Percentiles rank a stretch among this genome's conserved stretches.
These are phyloP conservation scores for Ptychobarbus kaznakovi DNA, from an alignment of 2,797 vertebrate species.

Conservation along the genomic window DNA sequence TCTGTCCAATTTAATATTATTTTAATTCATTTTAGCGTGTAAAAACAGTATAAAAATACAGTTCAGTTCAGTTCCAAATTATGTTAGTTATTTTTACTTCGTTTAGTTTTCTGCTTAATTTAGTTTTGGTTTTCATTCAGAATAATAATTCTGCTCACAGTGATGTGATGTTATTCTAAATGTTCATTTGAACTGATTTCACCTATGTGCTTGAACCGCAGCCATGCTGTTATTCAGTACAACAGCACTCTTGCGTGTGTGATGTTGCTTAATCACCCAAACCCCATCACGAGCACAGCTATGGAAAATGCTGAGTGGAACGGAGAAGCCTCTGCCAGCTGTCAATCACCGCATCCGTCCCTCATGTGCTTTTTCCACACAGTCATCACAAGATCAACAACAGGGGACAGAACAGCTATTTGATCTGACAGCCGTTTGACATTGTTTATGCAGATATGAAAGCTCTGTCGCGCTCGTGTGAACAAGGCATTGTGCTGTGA, in stretches of 20 bases:
- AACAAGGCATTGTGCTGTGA: slow-evolving; percentile 35
- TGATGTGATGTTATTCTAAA: not conserved
- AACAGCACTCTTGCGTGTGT: not conserved
- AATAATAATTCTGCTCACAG: not conserved
- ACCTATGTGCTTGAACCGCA: no score
- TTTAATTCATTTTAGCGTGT: not conserved
- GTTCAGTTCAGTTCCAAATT: not conserved
- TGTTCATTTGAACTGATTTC: not conserved
- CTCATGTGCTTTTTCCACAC: slow-evolving; percentile 31
- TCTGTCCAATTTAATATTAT: not conserved
- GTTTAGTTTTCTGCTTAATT: not conserved
- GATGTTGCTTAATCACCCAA: slow-evolving; percentile 1
- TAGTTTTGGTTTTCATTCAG: not conserved
- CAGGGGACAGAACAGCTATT: slow-evolving; percentile 45
- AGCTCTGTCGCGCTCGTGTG: slow-evolving; percentile 3
- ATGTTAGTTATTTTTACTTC: not conserved
- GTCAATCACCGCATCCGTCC: slow-evolving; percentile 46
- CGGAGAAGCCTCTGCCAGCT: slow-evolving; percentile 18
- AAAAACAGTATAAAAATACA: not conserved
- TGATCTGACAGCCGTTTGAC: slow-evolving; percentile 52
- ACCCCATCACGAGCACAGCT: not conserved
- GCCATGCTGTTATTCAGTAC: not conserved
- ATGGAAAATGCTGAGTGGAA: slow-evolving; percentile 30
- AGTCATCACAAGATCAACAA: slow-evolving; percentile 30
- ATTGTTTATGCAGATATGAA: slow-evolving; percentile 50